Percentiles rank a stretch among this genome's conserved stretches.
These are phyloP conservation scores for Mamestra brassicae DNA, from an alignment of 2,888 invertebrate species.

Conservation along the genomic window DNA sequence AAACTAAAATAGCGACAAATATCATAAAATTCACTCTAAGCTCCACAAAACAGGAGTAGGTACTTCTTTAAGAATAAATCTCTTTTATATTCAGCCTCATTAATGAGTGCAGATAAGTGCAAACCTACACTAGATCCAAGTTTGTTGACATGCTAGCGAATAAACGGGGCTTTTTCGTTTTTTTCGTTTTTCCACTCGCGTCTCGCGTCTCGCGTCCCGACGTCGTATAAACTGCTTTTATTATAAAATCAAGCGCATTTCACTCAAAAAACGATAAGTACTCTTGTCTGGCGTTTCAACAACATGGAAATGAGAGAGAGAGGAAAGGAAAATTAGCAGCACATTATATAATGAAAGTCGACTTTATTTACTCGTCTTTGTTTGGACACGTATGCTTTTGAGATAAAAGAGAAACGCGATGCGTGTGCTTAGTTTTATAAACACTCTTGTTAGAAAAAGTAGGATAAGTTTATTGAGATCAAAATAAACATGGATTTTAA, in stretches of 20 bases:
- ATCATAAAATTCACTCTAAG: constrained; percentile 1
- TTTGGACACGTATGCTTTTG: constrained; percentile 49
- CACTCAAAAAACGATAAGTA: constrained; percentile 73
- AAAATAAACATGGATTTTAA: neutral
- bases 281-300: constrained; percentile 73
- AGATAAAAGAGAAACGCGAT: constrained; percentile 35
- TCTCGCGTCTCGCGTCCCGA: constrained; percentile 72
- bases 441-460: constrained; percentile 5
- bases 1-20: constrained; percentile 15
- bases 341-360: constrained; percentile 66
- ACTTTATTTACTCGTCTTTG: constrained; percentile 65
- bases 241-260: constrained; percentile 83
- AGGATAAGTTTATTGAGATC: neutral
- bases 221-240: constrained; percentile 80
- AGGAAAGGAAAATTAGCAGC: constrained; percentile 75
- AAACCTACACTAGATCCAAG: constrained; percentile 67
- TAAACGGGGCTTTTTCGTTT: constrained; percentile 62
- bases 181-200: constrained; percentile 74
- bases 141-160: constrained; percentile 75
- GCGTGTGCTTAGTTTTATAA: constrained; percentile 36
- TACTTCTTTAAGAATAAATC: constrained; percentile 59
- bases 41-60: neutral
- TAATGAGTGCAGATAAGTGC: constrained; percentile 75
- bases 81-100: constrained; percentile 72
- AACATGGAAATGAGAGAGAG: constrained; percentile 75